Conservation (phyloP, 2,888 invertebrate species). For the Lacanobia wlatinum region DNA sequence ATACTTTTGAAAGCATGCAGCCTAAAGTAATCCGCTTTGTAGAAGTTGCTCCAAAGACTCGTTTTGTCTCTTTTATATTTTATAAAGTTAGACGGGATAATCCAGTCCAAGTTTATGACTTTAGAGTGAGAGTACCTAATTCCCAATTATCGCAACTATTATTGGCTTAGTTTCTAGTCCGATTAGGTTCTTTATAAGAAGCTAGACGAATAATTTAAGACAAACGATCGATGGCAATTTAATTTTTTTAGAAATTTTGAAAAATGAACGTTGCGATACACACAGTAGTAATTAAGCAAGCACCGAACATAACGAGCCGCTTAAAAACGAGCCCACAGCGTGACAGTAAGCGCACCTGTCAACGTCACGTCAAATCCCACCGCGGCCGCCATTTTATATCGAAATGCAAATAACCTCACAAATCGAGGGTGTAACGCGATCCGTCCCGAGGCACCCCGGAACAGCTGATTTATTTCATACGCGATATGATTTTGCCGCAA, state of each 20-base stretch:
- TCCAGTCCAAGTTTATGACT: constrained; percentile 15
- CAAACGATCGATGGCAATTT: not conserved
- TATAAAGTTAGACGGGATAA: constrained; percentile 46
- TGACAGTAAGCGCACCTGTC: constrained; percentile 84
- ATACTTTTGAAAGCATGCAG: constrained; percentile 61
- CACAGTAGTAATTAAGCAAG: constrained; percentile 72
- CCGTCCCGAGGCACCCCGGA: constrained; percentile 80
- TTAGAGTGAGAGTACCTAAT: constrained; percentile 4
- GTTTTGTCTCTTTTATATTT: constrained; percentile 44
- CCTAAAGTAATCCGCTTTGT: constrained; percentile 60
- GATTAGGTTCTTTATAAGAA: constrained; percentile 1
- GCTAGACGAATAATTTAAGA: not conserved
- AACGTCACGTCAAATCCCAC: constrained; percentile 85
- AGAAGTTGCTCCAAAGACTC: constrained; percentile 41
- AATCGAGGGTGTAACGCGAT: constrained; percentile 87
- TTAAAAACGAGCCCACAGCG: constrained; percentile 74
- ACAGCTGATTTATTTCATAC: constrained; percentile 88
- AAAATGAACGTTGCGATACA: constrained; percentile 2
- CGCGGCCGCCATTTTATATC: constrained; percentile 84
- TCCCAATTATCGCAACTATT: constrained; percentile 13
- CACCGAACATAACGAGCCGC: constrained; percentile 69
- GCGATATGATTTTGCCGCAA: constrained; percentile 88
- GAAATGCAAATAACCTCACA: constrained; percentile 87
- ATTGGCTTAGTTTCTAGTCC: constrained; percentile 7
- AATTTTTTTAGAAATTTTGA: not conserved